Evolutionary conservation across 2,797 vertebrate genomes (phyloP).

Genomic region (Ispidina lecontei): DNA sequence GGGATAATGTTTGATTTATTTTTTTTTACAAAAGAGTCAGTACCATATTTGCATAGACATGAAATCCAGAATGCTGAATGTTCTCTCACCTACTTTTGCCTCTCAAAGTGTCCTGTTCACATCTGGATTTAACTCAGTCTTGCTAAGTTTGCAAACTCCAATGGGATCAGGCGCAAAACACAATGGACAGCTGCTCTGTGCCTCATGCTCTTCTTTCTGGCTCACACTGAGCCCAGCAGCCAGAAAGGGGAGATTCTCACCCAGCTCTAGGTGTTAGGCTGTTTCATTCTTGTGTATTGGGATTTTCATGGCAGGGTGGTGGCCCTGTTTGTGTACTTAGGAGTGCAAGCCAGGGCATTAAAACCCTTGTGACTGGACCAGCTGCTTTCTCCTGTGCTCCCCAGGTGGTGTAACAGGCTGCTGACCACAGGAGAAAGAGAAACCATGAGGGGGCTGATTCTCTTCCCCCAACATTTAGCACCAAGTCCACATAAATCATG

Average conservation of each 20-base stretch:
- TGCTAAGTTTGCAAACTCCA: background rate
- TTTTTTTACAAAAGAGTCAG: background rate
- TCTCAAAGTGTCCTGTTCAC: background rate
- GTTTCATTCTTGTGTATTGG: background rate
- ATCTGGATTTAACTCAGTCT: background rate
- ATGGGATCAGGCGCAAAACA: background rate
- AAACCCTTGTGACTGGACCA: background rate
- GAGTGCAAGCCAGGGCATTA: background rate
- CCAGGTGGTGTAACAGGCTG: background rate
- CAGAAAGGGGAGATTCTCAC: background rate
- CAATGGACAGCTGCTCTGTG: background rate
- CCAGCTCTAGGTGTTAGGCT: rapidly evolving
- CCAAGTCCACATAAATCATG: rapidly evolving
- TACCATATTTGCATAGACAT: background rate
- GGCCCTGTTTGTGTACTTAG: background rate
- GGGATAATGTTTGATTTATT: background rate
- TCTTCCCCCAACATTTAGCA: background rate
- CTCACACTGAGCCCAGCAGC: background rate
- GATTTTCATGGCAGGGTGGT: background rate
- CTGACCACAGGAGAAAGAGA: background rate
- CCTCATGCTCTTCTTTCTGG: background rate
- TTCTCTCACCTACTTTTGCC: background rate
- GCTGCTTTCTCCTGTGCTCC: too few species aligned
- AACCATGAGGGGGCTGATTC: too few species aligned
- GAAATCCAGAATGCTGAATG: background rate